Evolutionary conservation across 2,888 invertebrate genomes (phyloP).

Genomic region (Glaucopsyche alexis): DNA sequence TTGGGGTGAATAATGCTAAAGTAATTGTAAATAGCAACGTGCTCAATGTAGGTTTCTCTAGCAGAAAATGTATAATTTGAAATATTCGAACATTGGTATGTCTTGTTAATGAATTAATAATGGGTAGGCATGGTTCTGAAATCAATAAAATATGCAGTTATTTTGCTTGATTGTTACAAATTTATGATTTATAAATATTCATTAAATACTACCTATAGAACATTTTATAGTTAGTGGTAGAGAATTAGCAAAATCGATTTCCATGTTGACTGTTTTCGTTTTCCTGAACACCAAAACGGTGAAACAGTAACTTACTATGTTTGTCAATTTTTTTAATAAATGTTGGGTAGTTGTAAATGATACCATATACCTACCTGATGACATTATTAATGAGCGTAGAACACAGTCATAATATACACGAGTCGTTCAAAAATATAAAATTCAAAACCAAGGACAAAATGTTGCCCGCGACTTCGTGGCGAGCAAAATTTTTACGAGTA

Average conservation of each 20-base stretch:
- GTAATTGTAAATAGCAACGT: constrained; percentile 43
- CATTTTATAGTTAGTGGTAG: constrained; percentile 45
- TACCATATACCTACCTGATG: too few relatives aligned
- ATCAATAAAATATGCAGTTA: constrained; percentile 26
- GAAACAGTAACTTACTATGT: neutral
- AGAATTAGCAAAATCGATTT: constrained; percentile 55
- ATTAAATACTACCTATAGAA: constrained; percentile 48
- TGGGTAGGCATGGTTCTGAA: constrained; percentile 37
- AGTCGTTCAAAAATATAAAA: too few relatives aligned
- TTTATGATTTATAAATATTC: neutral
- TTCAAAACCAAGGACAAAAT: too few relatives aligned
- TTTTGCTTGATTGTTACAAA: neutral
- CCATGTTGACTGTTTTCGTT: constrained; percentile 48
- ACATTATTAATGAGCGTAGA: too few relatives aligned
- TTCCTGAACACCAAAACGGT: neutral
- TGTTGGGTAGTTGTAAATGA: neutral
- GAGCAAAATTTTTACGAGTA: too few relatives aligned
- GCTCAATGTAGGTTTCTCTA: constrained; percentile 49
- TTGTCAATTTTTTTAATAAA: neutral
- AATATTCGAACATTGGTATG: constrained; percentile 28
- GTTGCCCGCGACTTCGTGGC: too few relatives aligned
- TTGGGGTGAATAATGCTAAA: constrained; percentile 31
- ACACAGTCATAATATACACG: too few relatives aligned
- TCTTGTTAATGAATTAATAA: constrained; percentile 27
- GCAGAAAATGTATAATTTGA: constrained; percentile 32